These are phyloP conservation scores for Caenorhabditis wallacei DNA, from an alignment of 2,888 invertebrate species.

Conservation along the genomic window DNA sequence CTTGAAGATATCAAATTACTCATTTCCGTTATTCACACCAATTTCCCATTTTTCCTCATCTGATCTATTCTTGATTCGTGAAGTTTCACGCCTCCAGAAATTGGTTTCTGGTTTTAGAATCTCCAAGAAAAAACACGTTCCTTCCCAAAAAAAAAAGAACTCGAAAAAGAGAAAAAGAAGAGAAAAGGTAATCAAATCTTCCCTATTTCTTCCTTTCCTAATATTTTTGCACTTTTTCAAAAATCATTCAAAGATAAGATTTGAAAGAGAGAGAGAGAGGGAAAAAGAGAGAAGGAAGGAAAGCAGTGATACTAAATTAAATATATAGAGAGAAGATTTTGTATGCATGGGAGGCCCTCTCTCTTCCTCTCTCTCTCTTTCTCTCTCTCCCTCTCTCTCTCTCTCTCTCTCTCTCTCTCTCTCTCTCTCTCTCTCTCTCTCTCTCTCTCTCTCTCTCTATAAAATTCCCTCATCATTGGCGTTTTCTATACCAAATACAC, in stretches of 20 bases:
- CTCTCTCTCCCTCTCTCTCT: constrained; percentile 7
- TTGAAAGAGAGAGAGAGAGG: too few relatives aligned
- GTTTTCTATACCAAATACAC: constrained; percentile 19
- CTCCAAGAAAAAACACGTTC: background rate
- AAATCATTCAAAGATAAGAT: too few relatives aligned
- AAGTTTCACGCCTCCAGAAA: constrained; percentile 16
- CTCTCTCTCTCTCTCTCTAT: constrained; percentile 5
- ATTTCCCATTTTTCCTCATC: background rate
- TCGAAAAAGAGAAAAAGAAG: background rate
- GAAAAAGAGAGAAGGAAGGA: too few relatives aligned
- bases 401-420: background rate
- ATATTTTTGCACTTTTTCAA: too few relatives aligned
- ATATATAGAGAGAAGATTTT: constrained; percentile 57
- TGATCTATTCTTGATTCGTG: background rate
- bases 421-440: constrained; percentile 39
- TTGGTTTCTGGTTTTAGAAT: background rate
- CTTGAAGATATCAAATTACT: constrained; percentile 23
- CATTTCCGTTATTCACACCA: constrained; percentile 14
- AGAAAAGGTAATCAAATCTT: too few relatives aligned
- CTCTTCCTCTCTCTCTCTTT: background rate
- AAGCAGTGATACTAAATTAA: constrained; percentile 61
- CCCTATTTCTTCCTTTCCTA: too few relatives aligned
- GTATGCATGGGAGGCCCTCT: constrained; percentile 59
- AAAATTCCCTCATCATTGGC: constrained; percentile 4
- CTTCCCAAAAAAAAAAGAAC: background rate